Percentiles rank a stretch among this genome's conserved stretches.
These are phyloP conservation scores for Diaphora mendica DNA, from an alignment of 2,888 invertebrate genomes.

Conservation along the genomic window DNA sequence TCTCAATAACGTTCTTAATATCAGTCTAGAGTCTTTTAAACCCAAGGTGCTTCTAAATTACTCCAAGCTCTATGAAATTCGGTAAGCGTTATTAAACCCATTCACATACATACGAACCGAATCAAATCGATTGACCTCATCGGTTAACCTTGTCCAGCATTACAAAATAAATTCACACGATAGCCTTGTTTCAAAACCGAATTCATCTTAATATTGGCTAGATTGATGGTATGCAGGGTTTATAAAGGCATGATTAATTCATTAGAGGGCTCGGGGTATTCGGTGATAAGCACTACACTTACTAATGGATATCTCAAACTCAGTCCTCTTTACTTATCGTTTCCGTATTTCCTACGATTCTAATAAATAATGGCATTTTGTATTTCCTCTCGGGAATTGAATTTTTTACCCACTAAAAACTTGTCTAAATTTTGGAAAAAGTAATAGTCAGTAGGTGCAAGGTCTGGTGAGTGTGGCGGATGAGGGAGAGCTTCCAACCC, in stretches of 20 bases:
- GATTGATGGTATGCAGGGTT: neutral
- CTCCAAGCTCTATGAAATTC: slow-evolving; percentile 32
- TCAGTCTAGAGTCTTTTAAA: neutral
- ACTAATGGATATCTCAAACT: too few species aligned
- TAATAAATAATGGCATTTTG: too few species aligned
- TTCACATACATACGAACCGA: slow-evolving; percentile 43
- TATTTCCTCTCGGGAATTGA: too few species aligned
- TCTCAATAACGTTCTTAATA: neutral
- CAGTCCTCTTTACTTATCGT: too few species aligned
- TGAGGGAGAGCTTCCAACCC: too few species aligned
- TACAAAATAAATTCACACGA: slow-evolving; percentile 52
- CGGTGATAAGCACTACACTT: neutral
- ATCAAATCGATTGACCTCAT: slow-evolving; percentile 51
- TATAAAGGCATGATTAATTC: neutral
- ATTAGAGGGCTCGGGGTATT: neutral
- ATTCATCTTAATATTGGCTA: slow-evolving; percentile 36
- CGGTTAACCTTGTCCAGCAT: slow-evolving; percentile 45
- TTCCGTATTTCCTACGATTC: too few species aligned
- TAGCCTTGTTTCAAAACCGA: slow-evolving; percentile 43
- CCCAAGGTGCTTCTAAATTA: slow-evolving; percentile 28
- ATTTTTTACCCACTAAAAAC: too few species aligned
- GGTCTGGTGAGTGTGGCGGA: too few species aligned
- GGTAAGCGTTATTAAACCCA: slow-evolving; percentile 23
- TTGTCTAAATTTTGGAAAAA: too few species aligned
- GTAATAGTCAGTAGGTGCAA: too few species aligned